These are phyloP conservation scores for Eristalinus aeneus DNA, from an alignment of 2,888 invertebrate genomes.

Conservation along the genomic window DNA sequence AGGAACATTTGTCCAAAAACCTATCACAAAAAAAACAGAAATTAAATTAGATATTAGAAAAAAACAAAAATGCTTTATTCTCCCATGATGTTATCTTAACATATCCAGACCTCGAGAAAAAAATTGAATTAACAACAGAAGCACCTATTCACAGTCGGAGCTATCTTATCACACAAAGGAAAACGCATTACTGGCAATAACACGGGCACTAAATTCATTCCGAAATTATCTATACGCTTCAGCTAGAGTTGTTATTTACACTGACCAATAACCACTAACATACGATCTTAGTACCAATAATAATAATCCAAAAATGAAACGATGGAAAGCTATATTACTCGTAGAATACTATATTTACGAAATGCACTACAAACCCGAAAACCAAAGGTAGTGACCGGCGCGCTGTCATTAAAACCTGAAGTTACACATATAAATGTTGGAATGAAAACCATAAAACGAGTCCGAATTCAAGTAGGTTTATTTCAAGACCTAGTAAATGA, in stretches of 20 bases:
- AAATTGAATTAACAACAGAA: constrained; percentile 23
- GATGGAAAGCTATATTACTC: constrained; percentile 46
- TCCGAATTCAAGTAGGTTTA: no score
- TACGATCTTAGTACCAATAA: constrained; percentile 27
- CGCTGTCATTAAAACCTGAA: background rate
- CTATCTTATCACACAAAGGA: background rate
- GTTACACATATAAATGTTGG: no score
- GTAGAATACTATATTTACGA: constrained; percentile 21
- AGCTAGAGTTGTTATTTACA: constrained; percentile 3
- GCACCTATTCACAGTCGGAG: constrained; percentile 12
- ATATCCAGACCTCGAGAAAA: background rate
- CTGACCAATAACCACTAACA: constrained; percentile 36
- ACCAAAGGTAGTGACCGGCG: background rate
- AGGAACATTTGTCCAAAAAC: background rate
- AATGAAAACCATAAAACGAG: no score
- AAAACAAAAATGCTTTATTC: background rate
- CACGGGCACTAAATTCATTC: background rate
- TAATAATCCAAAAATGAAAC: constrained; percentile 37
- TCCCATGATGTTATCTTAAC: background rate
- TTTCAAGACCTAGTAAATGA: no score
- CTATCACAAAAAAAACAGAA: background rate
- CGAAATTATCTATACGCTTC: background rate
- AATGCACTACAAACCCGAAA: background rate
- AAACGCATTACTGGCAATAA: constrained; percentile 6
- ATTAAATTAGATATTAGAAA: no score